These are phyloP conservation scores for Pachycephala philippinensis DNA, from an alignment of 2,113 vertebrate species.

Conservation along the genomic window DNA sequence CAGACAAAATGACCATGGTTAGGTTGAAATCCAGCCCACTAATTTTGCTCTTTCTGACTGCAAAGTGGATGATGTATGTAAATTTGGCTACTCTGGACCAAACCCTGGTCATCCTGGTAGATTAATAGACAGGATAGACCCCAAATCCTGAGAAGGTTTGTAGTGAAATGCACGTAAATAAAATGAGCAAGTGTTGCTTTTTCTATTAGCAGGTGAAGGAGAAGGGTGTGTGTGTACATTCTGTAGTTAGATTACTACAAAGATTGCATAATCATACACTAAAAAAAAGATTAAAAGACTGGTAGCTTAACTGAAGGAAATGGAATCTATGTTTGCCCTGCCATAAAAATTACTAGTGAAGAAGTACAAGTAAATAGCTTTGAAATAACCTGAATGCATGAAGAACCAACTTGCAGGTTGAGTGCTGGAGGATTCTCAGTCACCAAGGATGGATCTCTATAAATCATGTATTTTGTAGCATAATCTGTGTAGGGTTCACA, in stretches of 20 bases:
- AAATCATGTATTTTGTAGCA: neutral
- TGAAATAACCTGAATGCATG: neutral
- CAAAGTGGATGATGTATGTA: neutral
- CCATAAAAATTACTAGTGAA: neutral
- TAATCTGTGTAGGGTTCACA: neutral
- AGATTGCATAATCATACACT: neutral
- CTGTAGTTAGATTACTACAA: neutral
- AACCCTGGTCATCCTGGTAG: neutral
- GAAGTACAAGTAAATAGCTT: neutral
- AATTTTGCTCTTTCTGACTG: neutral
- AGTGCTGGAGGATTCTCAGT: neutral
- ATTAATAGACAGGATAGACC: neutral
- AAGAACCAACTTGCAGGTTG: neutral
- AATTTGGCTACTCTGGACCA: neutral
- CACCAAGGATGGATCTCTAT: neutral
- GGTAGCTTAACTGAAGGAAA: neutral
- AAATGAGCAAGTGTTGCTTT: neutral
- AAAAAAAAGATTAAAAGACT: neutral
- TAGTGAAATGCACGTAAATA: neutral
- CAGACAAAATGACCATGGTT: neutral
- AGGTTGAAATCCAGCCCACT: neutral
- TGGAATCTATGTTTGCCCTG: neutral
- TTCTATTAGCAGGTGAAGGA: neutral
- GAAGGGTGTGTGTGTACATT: rapidly evolving
- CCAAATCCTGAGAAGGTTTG: neutral